Evolutionary conservation across 2,797 vertebrate species (phyloP), one percentile per base, ranked within the genome.

Genomic region (Gymnodraco acuticeps): DNA sequence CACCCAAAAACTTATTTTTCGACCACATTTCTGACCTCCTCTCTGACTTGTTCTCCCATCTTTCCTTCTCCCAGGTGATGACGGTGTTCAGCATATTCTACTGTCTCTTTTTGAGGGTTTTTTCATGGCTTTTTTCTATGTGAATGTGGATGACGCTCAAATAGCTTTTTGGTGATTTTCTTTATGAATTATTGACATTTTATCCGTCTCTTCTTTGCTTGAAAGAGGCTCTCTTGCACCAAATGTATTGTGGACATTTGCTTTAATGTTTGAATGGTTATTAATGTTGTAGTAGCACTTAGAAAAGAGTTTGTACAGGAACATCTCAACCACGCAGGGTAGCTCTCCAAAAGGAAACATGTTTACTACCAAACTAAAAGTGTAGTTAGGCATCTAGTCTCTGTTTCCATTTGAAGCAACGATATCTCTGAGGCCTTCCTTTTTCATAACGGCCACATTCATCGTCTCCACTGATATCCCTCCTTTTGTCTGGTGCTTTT

Each of bases 401-500:
- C 7, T 38, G 55, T 33, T 64, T 27, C 62, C 74, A 63, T 85
- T 64, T 52, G 51, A 10, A 13, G 16, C 15, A 3, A 20, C 4
- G 45, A 13, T 80, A 80, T 89, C 80, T 84, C 61, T 19, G 42
- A 77, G 50, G 70, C 65, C 79, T 55, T 75, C 72, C 70, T 23
- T 64, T 63, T n/a, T 58, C 63, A 46, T 13, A 64, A 76, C 42
- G 10, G 71, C 67, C 68, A 54, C 77, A 31, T 88, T 78, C 80
- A 85, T 84, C 78, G 70, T 70, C 58, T 1, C 74, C 6, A 3
- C 75, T 78, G 87, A 87, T 86, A 85, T 65, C 50, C 23, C 50
- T 68, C 47, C 78, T 71, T 81, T 89, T 87, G 82, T 91, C 87
- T 78, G 74, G 75, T 14, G 67, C 70, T 80, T 89, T 90, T 90